Evolutionary conservation across 2,888 invertebrate species (phyloP).

Genomic region (Brachynemurus nebulosus): DNA sequence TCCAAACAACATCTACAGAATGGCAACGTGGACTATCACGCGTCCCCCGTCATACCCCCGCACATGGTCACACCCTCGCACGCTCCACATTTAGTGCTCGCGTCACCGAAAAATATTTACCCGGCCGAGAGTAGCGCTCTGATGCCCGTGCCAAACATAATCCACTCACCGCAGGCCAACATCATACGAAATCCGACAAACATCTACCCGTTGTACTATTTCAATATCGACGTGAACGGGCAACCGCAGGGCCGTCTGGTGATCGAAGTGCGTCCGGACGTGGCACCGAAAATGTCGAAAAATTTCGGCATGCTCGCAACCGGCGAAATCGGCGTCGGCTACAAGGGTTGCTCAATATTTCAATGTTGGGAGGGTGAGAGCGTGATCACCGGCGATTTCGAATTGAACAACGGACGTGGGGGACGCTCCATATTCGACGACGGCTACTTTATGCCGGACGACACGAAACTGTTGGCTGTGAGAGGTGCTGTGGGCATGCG

Average conservation of each 20-base stretch:
- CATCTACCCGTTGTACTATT: conserved; percentile 57
- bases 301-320: conserved; percentile 60
- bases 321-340: conserved; percentile 60
- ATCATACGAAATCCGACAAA: conserved; percentile 40
- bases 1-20: conserved; percentile 41
- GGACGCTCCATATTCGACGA: conserved; percentile 65
- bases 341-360: conserved; percentile 66
- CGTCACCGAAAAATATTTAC: conserved; percentile 27
- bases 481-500: conserved; percentile 72
- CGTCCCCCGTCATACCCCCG: conserved; percentile 29
- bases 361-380: conserved; percentile 75
- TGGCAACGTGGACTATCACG: conserved; percentile 33
- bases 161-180: conserved; percentile 36
- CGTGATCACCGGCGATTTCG: conserved; percentile 69
- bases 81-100: conserved; percentile 25
- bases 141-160: conserved; percentile 28
- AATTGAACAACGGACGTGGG: conserved; percentile 66
- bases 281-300: conserved; percentile 68
- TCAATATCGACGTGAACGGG: conserved; percentile 62
- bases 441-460: conserved; percentile 66
- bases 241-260: conserved; percentile 55
- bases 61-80: conserved; percentile 22
- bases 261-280: conserved; percentile 63
- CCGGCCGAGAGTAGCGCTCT: conserved; percentile 29
- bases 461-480: conserved; percentile 59